Evolutionary conservation across 2,113 vertebrate genomes (phyloP), one percentile per base, ranked within the genome.

Genomic region (Trogon surrucura): DNA sequence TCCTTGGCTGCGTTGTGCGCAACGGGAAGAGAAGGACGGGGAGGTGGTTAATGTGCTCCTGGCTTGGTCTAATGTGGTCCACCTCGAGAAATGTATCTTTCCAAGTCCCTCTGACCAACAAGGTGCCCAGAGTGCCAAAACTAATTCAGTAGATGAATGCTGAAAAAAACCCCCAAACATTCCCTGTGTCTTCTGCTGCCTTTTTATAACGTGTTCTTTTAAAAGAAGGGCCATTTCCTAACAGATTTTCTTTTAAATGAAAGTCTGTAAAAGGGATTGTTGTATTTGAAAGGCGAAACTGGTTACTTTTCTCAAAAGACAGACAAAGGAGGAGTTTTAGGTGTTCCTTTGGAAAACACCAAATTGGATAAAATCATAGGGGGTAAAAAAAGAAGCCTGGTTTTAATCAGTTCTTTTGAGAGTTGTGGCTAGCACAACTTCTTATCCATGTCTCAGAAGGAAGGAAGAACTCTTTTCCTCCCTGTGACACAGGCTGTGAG

Each of bases 121-220:
- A 66, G 23, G 27, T 36, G 13, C 23, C 12, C 0, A 0, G 6
- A 80, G 56, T 0, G 0, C 44, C 60, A 62, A 74, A 66, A 78
- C 22, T 70, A 85, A 66, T 66, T 50, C 30, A 34, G 41, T 0
- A 0, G 15, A 36, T 16, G 5, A 75, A 75, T 38, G 53, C 11
- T n/a, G 36, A 32, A 50, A 69, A 64, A 48, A 20, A 34, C 16
- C 16, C n/a, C n/a, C n/a, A n/a, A n/a, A n/a, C 41, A 45, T 90
- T 50, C 41, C 15, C 8, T 25, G 11, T 34, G 36, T 70, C 36
- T 90, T 61, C 36, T 4, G 9, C 23, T 54, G 73, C 6, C 1
- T 64, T 85, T 91, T 83, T 23, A 36, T 70, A 70, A 73, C 6
- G 22, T 0, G 4, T 36, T 69, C 3, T 10, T 83, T 85, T 48